Base-by-base conservation (phyloP, 2,888 invertebrate species). In the Aphodius sticticus region DNA sequence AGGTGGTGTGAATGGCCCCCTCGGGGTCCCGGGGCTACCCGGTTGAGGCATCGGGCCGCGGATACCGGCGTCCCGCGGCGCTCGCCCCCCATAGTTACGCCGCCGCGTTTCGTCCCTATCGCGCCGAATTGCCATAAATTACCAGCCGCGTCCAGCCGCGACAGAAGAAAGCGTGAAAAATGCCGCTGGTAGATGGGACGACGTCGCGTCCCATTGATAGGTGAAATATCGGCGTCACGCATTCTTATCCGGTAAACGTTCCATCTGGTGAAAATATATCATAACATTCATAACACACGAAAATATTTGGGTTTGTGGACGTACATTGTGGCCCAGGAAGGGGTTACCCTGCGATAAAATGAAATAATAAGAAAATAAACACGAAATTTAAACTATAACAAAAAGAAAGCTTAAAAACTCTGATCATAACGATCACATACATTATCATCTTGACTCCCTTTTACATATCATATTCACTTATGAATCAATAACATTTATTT, bases 1-100 rank as follows among this genome's bases (percentile, higher is more conserved):
- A 85, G 84, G 85, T 85, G 84, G 85, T 85, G 85, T 85, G 86
- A 85, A 85, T 85, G 85, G 85, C 83, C 85, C 84, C 84, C 74
- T 83, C 83, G 84, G 85, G 84, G 83, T 82, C 83, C 81, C 81
- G 84, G 84, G 84, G 84, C 86, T 85, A 85, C 85, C 82, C 82
- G 79, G 83, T 80, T 80, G 81, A 83, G 82, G 81, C 80, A 81
- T 53, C 53, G 12, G 53, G 53, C 53, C 53, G 53, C 53, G 53
- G 9, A 12, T 12, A 53, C 53, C 82, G 83, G 82, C 82, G 83
- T 82, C 85, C 84, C 81, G 84, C 84, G 81, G 84, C 76, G 76
- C 78, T 38, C 70, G 75, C 81, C 81, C 83, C 83, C 82, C 83
- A 82, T 80, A 78, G 84, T 26, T 81, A 70, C 76, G 79, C 83